These are phyloP conservation scores for Leuctra nigra DNA, from an alignment of 2,888 invertebrate species.

Conservation along the genomic window DNA sequence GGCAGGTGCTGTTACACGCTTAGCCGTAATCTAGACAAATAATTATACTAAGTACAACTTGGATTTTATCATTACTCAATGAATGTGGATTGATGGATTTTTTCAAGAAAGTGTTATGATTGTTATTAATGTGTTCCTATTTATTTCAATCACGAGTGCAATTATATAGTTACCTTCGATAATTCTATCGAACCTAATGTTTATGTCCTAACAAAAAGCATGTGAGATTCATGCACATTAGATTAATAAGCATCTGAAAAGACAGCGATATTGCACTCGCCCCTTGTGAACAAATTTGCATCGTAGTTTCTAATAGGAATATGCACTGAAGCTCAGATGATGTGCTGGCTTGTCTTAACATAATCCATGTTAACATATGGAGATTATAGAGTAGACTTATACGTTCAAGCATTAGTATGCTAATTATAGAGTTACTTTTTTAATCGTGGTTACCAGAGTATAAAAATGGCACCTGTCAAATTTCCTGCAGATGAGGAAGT, in stretches of 20 bases:
- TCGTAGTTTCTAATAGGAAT: constrained; percentile 14
- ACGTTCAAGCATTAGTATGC: constrained; percentile 6
- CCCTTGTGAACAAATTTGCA: constrained; percentile 7
- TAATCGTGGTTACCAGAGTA: constrained; percentile 21
- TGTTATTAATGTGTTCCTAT: constrained; percentile 26
- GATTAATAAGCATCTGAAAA: background rate
- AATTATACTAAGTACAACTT: background rate
- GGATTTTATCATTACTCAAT: background rate
- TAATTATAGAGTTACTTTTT: constrained; percentile 16
- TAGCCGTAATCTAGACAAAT: too few species aligned
- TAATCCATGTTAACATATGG: constrained; percentile 11
- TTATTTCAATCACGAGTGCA: constrained; percentile 23
- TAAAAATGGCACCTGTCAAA: constrained; percentile 19
- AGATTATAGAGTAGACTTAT: constrained; percentile 11
- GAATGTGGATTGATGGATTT: constrained; percentile 1
- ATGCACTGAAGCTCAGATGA: background rate
- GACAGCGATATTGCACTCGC: constrained; percentile 14
- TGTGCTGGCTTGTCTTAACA: background rate
- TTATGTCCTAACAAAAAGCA: constrained; percentile 5
- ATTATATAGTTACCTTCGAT: constrained; percentile 26
- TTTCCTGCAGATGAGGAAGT: constrained; percentile 21
- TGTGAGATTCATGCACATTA: background rate
- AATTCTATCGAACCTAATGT: background rate
- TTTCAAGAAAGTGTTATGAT: too few species aligned
- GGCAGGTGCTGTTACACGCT: too few species aligned